phyloP scores from a whole-genome alignment of 35 echinoderm and acorn worm genomes.

The Heliocidaris erythrogramma region DNA sequence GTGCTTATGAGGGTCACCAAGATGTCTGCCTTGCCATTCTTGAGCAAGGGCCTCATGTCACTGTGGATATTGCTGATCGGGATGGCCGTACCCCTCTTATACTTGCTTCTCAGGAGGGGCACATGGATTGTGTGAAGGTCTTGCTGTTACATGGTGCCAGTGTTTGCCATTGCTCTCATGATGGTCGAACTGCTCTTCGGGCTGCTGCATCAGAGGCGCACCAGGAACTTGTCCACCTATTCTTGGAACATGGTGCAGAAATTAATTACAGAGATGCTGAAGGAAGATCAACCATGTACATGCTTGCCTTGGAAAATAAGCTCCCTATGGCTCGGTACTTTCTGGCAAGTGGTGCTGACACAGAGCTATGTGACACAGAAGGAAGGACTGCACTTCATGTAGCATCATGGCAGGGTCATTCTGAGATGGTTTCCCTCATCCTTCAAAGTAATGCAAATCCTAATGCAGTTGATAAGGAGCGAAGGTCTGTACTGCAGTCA shows the following conservation, averaged over 20 bases:
- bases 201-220: slow-evolving; percentile 89
- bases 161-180: slow-evolving; percentile 75
- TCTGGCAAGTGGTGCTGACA: slow-evolving; percentile 74
- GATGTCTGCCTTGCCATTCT: slow-evolving; percentile 89
- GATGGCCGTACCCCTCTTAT: slow-evolving; percentile 93
- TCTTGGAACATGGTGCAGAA: slow-evolving; percentile 77
- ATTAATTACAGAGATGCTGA: slow-evolving; percentile 96
- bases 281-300: slow-evolving; percentile 91
- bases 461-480: slow-evolving; percentile 89
- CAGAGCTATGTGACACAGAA: slow-evolving; percentile 82
- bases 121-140: slow-evolving; percentile 70
- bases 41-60: slow-evolving; percentile 71
- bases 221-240: slow-evolving; percentile 72
- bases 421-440: slow-evolving; percentile 78
- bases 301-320: slow-evolving; percentile 94
- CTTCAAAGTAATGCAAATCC: slow-evolving; percentile 68
- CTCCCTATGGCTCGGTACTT: slow-evolving; percentile 79
- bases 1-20: slow-evolving; percentile 88
- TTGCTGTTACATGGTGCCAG: slow-evolving; percentile 77
- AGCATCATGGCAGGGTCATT: slow-evolving; percentile 96
- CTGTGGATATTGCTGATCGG: slow-evolving; percentile 84
- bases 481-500: slow-evolving; percentile 87
- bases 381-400: slow-evolving; percentile 95
- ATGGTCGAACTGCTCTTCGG: slow-evolving; percentile 82
- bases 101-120: slow-evolving; percentile 94